Conservation (phyloP, 2,888 invertebrate species). For the Leucoma salicis region DNA sequence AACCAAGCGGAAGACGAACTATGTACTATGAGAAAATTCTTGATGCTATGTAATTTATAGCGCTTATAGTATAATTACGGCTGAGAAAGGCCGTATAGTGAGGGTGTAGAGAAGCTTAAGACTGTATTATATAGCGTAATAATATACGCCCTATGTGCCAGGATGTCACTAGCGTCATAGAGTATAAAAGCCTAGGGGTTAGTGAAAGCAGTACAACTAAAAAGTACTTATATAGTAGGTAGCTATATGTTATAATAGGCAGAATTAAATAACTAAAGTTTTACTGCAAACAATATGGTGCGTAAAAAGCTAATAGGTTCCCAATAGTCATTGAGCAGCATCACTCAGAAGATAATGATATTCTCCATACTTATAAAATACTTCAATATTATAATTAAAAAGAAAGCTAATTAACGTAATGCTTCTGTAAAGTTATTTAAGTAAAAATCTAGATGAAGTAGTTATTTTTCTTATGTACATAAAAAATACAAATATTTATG, state of each 20-base stretch:
- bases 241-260: slow-evolving; percentile 31
- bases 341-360: slow-evolving; percentile 10
- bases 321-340: slow-evolving; percentile 21
- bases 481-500: too few relatives aligned
- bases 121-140: slow-evolving; percentile 32
- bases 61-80: slow-evolving; percentile 35
- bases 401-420: slow-evolving; percentile 1
- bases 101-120: slow-evolving; percentile 29
- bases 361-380: slow-evolving; percentile 4
- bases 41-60: slow-evolving; percentile 34
- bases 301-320: slow-evolving; percentile 21
- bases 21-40: slow-evolving; percentile 35
- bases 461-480: too few relatives aligned
- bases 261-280: slow-evolving; percentile 42
- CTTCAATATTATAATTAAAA: slow-evolving; percentile 2
- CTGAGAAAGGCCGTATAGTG: slow-evolving; percentile 28
- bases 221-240: slow-evolving; percentile 28
- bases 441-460: too few relatives aligned
- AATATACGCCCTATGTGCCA: slow-evolving; percentile 26
- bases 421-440: not conserved
- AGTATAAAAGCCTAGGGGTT: slow-evolving; percentile 22
- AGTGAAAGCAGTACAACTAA: slow-evolving; percentile 36
- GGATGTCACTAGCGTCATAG: slow-evolving; percentile 13
- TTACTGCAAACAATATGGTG: slow-evolving; percentile 21
- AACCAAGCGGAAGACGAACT: slow-evolving; percentile 31